These are phyloP conservation scores for Eupelmus urozonus DNA, from an alignment of 2,888 invertebrate species.

Conservation along the genomic window DNA sequence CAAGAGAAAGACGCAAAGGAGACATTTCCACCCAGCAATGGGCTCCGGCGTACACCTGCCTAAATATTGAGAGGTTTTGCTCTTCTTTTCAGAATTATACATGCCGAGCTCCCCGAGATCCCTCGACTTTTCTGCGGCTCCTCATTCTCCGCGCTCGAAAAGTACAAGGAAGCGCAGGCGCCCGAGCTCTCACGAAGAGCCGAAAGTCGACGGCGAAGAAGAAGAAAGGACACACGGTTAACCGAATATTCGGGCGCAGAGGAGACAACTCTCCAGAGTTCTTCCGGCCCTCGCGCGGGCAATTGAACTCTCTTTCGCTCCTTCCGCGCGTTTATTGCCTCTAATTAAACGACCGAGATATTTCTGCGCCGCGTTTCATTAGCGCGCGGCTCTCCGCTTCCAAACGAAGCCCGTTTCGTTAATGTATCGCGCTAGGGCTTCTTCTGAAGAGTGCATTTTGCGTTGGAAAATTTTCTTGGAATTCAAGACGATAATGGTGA, in stretches of 20 bases:
- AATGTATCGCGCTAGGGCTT: slow-evolving; percentile 63
- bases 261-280: not conserved
- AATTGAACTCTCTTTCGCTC: slow-evolving; percentile 71
- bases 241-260: slow-evolving; percentile 20
- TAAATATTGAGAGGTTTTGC: slow-evolving; percentile 67
- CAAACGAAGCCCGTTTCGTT: slow-evolving; percentile 63
- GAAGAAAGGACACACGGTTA: not conserved
- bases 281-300: slow-evolving; percentile 58
- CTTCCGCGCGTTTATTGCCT: slow-evolving; percentile 71
- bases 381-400: slow-evolving; percentile 68
- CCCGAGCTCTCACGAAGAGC: slow-evolving; percentile 10
- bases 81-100: slow-evolving; percentile 64
- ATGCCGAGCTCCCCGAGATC: slow-evolving; percentile 57
- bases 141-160: no score
- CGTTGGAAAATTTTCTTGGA: slow-evolving; percentile 34
- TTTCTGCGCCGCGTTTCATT: slow-evolving; percentile 75
- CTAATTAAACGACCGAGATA: slow-evolving; percentile 76
- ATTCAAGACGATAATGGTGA: slow-evolving; percentile 8
- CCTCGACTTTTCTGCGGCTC: no score
- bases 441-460: not conserved
- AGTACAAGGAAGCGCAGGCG: no score
- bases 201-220: slow-evolving; percentile 53
- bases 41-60: slow-evolving; percentile 54
- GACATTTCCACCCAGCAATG: not conserved
- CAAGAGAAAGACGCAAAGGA: not conserved